Percentiles rank a stretch among this genome's conserved stretches.
These are phyloP conservation scores for Lutraria rhynchaena DNA, from an alignment of 1,140 invertebrate species.

Conservation along the genomic window DNA sequence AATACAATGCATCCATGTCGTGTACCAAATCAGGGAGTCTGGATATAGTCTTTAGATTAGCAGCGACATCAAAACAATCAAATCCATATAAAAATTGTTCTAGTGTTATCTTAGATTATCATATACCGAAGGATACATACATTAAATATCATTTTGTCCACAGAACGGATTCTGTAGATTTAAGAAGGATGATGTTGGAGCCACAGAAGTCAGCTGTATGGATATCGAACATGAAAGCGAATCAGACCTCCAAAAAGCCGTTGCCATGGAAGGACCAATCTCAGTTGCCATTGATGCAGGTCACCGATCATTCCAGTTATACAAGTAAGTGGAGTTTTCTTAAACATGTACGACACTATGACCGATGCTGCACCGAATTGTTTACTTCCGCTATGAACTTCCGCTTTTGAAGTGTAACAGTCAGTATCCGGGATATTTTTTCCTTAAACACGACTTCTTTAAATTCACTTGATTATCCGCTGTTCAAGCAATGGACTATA, in stretches of 20 bases:
- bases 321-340: constrained; percentile 46
- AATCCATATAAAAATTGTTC: not conserved
- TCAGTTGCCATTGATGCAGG: constrained; percentile 83
- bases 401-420: too few species aligned
- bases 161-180: constrained; percentile 84
- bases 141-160: not conserved
- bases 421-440: too few species aligned
- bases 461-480: too few species aligned
- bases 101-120: not conserved
- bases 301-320: constrained; percentile 71
- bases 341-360: too few species aligned
- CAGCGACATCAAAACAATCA: not conserved
- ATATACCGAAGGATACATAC: not conserved
- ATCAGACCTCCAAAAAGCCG: constrained; percentile 77
- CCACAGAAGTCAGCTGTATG: constrained; percentile 71
- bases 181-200: constrained; percentile 64
- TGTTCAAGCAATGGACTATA: too few species aligned
- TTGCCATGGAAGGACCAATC: constrained; percentile 81
- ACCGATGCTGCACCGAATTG: too few species aligned
- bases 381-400: too few species aligned
- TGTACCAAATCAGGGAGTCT: too few species aligned
- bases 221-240: constrained; percentile 73
- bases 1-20: too few species aligned
- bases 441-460: too few species aligned
- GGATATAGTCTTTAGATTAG: too few species aligned